These are phyloP conservation scores for Mactra quadrangularis DNA, from an alignment of 1,140 invertebrate genomes.

Conservation along the genomic window DNA sequence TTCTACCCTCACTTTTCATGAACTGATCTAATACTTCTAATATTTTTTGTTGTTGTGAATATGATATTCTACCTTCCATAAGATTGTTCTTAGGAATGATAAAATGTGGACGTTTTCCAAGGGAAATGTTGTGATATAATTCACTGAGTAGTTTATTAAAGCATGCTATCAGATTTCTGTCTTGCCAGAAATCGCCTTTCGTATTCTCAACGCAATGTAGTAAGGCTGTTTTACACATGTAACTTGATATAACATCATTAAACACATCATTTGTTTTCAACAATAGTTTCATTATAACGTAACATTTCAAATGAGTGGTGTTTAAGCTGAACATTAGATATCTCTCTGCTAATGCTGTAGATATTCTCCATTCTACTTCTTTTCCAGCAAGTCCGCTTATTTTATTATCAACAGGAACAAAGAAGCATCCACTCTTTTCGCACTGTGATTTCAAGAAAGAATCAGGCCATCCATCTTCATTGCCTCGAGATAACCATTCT, in stretches of 20 bases:
- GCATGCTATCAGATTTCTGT: background rate
- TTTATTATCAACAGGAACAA: slow-evolving; percentile 7
- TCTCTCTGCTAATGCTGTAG: slow-evolving; percentile 9
- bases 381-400: background rate
- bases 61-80: background rate
- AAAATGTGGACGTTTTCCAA: slow-evolving; percentile 4
- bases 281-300: slow-evolving; percentile 5
- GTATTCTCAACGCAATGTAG: slow-evolving; percentile 9
- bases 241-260: slow-evolving; percentile 8
- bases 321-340: slow-evolving; percentile 15
- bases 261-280: background rate
- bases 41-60: background rate
- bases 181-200: background rate
- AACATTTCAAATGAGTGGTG: slow-evolving; percentile 2
- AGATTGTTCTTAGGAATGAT: slow-evolving; percentile 4
- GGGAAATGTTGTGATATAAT: background rate
- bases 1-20: background rate
- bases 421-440: background rate
- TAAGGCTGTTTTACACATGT: slow-evolving; percentile 19
- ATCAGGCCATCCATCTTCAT: background rate
- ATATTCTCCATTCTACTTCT: slow-evolving; percentile 11
- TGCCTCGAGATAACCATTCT: background rate
- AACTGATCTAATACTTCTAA: background rate
- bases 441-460: background rate
- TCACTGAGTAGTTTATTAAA: background rate